These are phyloP conservation scores for Phataginus tetradactyla DNA, from an alignment of 2,797 vertebrate species.

Conservation along the genomic window DNA sequence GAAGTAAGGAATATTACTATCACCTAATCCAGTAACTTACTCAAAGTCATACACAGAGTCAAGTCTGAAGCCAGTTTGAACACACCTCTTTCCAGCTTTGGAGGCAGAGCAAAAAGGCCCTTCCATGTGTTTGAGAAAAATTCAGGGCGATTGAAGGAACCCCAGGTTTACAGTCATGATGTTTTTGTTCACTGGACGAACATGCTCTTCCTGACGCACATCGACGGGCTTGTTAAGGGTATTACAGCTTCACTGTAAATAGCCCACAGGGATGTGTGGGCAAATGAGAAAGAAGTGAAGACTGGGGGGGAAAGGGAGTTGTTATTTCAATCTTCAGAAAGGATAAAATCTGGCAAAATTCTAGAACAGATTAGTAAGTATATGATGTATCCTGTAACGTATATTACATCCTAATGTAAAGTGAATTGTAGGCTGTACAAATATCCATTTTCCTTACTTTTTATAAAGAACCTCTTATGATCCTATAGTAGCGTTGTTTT, in stretches of 20 bases:
- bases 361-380: neutral
- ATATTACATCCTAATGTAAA: neutral
- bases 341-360: neutral
- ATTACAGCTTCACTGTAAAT: neutral
- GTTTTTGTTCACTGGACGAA: neutral
- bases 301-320: neutral
- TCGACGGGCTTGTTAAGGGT: neutral
- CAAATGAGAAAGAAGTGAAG: neutral
- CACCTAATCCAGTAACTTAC: neutral
- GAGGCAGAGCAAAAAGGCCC: neutral
- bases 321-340: neutral
- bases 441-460: neutral
- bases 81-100: neutral
- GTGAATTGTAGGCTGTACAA: neutral
- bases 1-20: neutral
- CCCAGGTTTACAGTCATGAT: fast-evolving
- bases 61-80: neutral
- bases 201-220: neutral
- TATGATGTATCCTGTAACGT: fast-evolving
- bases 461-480: neutral
- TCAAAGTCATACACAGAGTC: neutral
- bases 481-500: neutral
- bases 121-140: neutral
- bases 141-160: neutral
- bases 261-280: neutral